phyloP scores from a whole-genome alignment of 2,113 vertebrate species.

The human (Homo sapiens) region GRCh38 chr2:120787501-120788000 shows the following conservation, averaged over 20 bases:
- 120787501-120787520: neutral
- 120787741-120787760: slow-evolving; percentile 69
- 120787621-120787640: slow-evolving; percentile 73
- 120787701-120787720: slow-evolving; percentile 79
- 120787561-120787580: slow-evolving; percentile 60
- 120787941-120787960: neutral
- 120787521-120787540: neutral
- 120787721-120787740: slow-evolving; percentile 68
- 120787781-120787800: slow-evolving; percentile 63
- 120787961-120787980: neutral
- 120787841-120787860: neutral
- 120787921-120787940: too few species aligned
- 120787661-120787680: slow-evolving; percentile 83
- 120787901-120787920: neutral
- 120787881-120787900: neutral
- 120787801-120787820: slow-evolving; percentile 24
- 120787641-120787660: slow-evolving; percentile 79
- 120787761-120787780: slow-evolving; percentile 61
- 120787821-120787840: neutral
- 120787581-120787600: slow-evolving; percentile 79
- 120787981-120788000: neutral
- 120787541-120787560: neutral
- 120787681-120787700: slow-evolving; percentile 78
- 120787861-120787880: neutral
- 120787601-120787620: slow-evolving; percentile 84